A percentile compares a stretch with the other conserved stretches of the same genome.
Conservation (phyloP, 2,888 invertebrate species). For the Zonitis immaculata region DNA sequence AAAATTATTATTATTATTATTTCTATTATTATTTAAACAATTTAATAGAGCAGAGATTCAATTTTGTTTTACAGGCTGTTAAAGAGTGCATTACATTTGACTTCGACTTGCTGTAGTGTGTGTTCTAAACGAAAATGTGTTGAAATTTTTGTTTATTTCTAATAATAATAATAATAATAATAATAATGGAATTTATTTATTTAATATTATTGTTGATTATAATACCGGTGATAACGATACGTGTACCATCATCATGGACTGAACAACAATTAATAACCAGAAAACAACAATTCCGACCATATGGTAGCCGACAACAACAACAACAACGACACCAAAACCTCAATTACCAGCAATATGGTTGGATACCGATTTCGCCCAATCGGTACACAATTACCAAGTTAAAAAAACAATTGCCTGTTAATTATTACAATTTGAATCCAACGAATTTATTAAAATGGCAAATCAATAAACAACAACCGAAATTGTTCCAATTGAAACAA, state of each 20-base stretch:
- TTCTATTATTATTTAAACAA: constrained; percentile 3
- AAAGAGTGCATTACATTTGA: neutral
- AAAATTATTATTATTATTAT: too few relatives aligned
- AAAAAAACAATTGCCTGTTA: too few relatives aligned
- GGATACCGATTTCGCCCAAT: neutral
- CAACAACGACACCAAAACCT: neutral
- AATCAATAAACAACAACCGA: too few relatives aligned
- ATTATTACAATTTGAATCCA: too few relatives aligned
- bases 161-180: too few relatives aligned
- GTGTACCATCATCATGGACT: neutral
- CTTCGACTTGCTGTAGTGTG: neutral
- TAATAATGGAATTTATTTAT: neutral
- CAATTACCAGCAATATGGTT: neutral
- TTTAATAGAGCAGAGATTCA: constrained; percentile 2
- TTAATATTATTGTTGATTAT: neutral
- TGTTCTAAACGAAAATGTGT: neutral
- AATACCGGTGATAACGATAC: neutral
- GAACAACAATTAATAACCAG: neutral
- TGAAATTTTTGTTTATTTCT: too few relatives aligned
- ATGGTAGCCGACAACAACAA: neutral
- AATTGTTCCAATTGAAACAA: too few relatives aligned
- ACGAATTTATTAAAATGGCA: too few relatives aligned
- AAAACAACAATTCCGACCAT: neutral
- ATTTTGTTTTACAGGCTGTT: neutral
- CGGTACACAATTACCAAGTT: too few relatives aligned